Evolutionary conservation across 2,888 invertebrate genomes (phyloP), one percentile per base, ranked within the genome.

Genomic region (Synanthedon tipuliformis): DNA sequence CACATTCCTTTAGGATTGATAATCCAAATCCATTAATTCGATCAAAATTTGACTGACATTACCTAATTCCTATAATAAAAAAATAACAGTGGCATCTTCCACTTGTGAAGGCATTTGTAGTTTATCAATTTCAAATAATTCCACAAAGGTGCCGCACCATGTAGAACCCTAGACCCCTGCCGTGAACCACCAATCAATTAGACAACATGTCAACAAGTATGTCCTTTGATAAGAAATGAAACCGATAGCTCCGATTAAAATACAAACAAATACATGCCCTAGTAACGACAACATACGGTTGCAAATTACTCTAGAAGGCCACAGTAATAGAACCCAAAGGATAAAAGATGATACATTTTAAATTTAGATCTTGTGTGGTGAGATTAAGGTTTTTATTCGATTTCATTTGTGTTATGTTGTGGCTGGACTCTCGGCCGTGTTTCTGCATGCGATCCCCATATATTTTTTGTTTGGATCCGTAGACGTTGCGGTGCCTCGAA

Each of bases 151-250:
- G 70, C 86, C 86, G 86, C 79, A 73, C 67, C 73, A 71, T 73
- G 75, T 79, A 77, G 68, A 69, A 65, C 79, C 73, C 72, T 74
- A 77, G 77, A 77, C 80, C 82, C 87, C 86, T 78, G 71, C 83
- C 65, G 87, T 65, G 87, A 80, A 81, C 77, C 81, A 81, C 85
- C 85, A 78, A 86, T 87, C 87, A 87, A 87, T 87, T 86, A 87
- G 85, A 86, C 79, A 85, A 85, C 85, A 84, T 87, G 86, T 87
- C 87, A 87, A 87, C 87, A 86, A 86, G 84, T 87, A 73, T 81
- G 85, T 84, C 81, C 79, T 81, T 83, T 78, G 76, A 79, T 79
- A 82, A 78, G 68, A 71, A 71, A 68, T 69, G 71, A 73, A 71
- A 73, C 75, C 76, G 73, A 72, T 65, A 54, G 50, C 52, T 60